These are phyloP conservation scores for Myotis davidii DNA, from an alignment of 2,113 vertebrate genomes.

Conservation along the genomic window DNA sequence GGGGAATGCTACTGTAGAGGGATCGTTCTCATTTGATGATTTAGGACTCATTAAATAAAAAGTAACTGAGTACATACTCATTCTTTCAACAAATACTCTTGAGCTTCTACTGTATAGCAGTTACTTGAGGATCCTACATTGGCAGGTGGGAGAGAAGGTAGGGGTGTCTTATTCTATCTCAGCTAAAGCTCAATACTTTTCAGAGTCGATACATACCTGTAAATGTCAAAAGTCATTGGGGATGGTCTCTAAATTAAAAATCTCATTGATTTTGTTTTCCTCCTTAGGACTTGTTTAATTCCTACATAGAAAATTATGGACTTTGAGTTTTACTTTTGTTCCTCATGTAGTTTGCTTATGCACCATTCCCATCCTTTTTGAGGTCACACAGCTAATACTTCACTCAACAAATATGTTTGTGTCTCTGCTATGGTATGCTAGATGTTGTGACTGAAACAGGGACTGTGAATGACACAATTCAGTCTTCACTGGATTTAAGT, in stretches of 20 bases:
- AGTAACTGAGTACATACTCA: not conserved
- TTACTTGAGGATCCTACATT: not conserved
- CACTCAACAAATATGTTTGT: not conserved
- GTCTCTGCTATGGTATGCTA: fast-evolving
- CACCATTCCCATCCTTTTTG: not conserved
- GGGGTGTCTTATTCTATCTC: not conserved
- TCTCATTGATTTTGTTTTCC: not conserved
- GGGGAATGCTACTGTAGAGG: not conserved
- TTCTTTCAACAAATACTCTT: not conserved
- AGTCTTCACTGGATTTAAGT: not conserved
- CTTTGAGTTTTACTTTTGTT: not conserved
- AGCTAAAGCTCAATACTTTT: not conserved
- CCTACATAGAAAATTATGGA: not conserved
- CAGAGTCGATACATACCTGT: not conserved
- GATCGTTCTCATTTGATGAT: not conserved
- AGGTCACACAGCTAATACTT: not conserved
- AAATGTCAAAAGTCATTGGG: not conserved
- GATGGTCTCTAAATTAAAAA: not conserved
- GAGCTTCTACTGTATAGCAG: not conserved
- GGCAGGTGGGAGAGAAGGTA: not conserved
- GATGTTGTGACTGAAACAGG: not conserved
- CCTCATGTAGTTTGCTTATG: not conserved
- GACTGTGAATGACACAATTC: not conserved
- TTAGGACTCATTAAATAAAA: not conserved
- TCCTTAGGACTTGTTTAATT: not conserved